A percentile compares a stretch with the other conserved stretches of the same genome.
These are phyloP conservation scores for Micoletzkya japonica DNA, from an alignment of 2,888 invertebrate species.

Conservation along the genomic window DNA sequence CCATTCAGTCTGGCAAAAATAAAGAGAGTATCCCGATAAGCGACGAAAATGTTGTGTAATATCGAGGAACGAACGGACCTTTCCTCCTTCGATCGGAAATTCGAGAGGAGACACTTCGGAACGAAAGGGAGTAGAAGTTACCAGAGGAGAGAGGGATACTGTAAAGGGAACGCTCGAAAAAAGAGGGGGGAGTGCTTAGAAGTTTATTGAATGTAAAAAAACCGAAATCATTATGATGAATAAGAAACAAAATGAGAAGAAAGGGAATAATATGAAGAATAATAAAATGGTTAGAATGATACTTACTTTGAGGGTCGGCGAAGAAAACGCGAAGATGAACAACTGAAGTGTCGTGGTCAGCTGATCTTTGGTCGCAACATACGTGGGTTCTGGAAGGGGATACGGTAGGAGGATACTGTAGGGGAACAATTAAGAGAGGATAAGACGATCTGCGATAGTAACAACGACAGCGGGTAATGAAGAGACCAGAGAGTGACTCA, in stretches of 20 bases:
- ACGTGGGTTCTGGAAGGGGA: no score
- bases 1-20: neutral
- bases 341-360: no score
- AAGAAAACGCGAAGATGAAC: neutral
- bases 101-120: neutral
- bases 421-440: no score
- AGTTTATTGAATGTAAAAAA: no score
- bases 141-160: constrained; percentile 4
- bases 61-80: neutral
- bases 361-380: no score
- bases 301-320: neutral
- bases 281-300: neutral
- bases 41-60: neutral
- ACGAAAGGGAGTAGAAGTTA: neutral
- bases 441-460: no score
- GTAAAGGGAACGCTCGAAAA: no score
- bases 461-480: no score
- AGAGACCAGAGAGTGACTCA: neutral
- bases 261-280: no score
- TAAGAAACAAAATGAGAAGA: neutral
- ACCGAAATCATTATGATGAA: neutral
- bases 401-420: neutral
- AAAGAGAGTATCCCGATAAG: neutral
- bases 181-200: no score
- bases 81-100: constrained; percentile 19